A percentile compares a stretch with the other conserved stretches of the same genome.
phyloP scores from a whole-genome alignment of 2,888 invertebrate genomes.

The Rhagophthalmus giganteus region DNA sequence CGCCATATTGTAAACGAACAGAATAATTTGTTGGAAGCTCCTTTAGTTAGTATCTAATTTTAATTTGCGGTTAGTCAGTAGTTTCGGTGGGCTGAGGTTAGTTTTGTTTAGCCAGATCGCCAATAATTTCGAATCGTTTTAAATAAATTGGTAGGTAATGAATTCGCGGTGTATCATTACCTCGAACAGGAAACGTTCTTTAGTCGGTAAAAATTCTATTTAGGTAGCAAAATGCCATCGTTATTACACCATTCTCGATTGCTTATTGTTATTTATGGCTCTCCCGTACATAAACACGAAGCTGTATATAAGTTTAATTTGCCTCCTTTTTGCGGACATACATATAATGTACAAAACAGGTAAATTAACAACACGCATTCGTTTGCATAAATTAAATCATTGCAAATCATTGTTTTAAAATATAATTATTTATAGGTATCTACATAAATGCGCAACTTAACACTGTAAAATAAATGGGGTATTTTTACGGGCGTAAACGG shows the following conservation, averaged over 20 bases:
- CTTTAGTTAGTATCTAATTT: constrained; percentile 40
- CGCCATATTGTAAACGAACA: constrained; percentile 49
- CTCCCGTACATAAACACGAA: constrained; percentile 10
- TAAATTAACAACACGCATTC: too few species aligned
- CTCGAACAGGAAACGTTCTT: background rate
- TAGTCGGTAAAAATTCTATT: constrained; percentile 7
- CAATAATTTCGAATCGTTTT: constrained; percentile 7
- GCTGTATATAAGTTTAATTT: background rate
- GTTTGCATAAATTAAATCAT: too few species aligned
- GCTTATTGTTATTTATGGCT: constrained; percentile 12
- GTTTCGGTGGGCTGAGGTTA: constrained; percentile 22
- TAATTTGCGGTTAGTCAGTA: constrained; percentile 43
- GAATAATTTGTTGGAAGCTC: constrained; percentile 38
- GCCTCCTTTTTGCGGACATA: background rate
- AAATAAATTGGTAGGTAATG: background rate
- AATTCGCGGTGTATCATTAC: background rate
- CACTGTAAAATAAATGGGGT: too few species aligned
- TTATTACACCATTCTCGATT: constrained; percentile 13
- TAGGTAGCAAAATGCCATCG: constrained; percentile 11
- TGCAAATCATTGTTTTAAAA: too few species aligned
- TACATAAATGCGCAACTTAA: too few species aligned
- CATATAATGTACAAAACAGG: too few species aligned
- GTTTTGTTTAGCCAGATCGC: constrained; percentile 17
- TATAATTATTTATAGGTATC: too few species aligned
- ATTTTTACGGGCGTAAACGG: too few species aligned